Conservation (phyloP, 2,888 invertebrate species). For the Drosophila nigritarsus region DNA sequence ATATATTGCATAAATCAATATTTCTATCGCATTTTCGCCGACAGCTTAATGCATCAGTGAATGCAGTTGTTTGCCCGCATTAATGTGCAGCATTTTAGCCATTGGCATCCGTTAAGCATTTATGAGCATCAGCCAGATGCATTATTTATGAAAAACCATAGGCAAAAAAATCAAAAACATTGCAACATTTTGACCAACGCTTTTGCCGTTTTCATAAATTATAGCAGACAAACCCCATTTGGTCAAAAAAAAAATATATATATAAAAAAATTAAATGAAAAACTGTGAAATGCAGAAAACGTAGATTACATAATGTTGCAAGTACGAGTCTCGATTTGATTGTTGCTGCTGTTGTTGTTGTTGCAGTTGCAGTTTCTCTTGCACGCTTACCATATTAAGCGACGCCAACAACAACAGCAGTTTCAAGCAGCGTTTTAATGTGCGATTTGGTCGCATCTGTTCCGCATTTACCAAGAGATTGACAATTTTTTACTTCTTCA, state of each 20-base stretch:
- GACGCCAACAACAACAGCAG: constrained; percentile 35
- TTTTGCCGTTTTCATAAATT: constrained; percentile 57
- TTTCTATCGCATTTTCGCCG: constrained; percentile 19
- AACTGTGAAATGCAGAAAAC: constrained; percentile 27
- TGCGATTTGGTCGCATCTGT: constrained; percentile 58
- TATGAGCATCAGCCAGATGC: constrained; percentile 48
- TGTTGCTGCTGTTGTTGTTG: constrained; percentile 28
- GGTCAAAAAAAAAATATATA: constrained; percentile 1
- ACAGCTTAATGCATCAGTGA: constrained; percentile 14
- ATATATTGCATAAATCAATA: constrained; percentile 26
- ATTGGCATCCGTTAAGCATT: constrained; percentile 43
- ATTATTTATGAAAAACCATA: constrained; percentile 58
- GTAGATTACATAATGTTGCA: constrained; percentile 58
- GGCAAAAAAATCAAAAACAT: constrained; percentile 17
- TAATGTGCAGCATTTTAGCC: constrained; percentile 26
- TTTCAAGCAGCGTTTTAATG: constrained; percentile 55
- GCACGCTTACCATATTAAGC: constrained; percentile 61
- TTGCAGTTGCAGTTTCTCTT: constrained; percentile 22
- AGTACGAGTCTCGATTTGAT: constrained; percentile 36
- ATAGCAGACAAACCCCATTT: constrained; percentile 57
- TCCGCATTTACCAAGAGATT: constrained; percentile 66
- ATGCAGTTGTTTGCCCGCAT: constrained; percentile 15
- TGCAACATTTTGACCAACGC: constrained; percentile 33
- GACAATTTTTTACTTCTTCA: constrained; percentile 57
- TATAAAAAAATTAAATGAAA: constrained; percentile 15